Conservation (phyloP, 2,113 vertebrate genomes). For the Corythornis vintsioides region DNA sequence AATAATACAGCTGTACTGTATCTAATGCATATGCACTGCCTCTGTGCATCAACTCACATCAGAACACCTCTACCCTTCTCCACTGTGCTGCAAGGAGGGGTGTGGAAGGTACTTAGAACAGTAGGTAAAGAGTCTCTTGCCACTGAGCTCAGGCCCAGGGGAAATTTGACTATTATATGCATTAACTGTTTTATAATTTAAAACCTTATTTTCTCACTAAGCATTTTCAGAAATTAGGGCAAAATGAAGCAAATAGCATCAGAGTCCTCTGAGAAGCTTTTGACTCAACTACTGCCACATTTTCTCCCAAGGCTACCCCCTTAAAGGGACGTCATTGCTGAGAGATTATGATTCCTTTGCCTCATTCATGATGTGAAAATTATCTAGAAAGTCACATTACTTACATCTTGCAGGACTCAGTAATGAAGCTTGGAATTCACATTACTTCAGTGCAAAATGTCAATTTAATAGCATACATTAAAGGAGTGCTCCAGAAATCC, state of each 20-base stretch:
- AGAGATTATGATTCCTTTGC: neutral
- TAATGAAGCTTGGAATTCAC: neutral
- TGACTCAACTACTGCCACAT: neutral
- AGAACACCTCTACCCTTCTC: neutral
- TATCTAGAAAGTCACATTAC: neutral
- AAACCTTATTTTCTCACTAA: conserved; percentile 2
- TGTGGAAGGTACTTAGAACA: neutral
- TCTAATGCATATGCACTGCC: neutral
- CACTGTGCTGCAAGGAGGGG: neutral
- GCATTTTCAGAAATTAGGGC: neutral
- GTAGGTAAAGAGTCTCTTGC: neutral
- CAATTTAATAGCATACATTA: neutral
- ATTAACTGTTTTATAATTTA: neutral
- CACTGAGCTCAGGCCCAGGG: neutral
- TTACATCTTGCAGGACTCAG: neutral
- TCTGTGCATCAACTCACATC: neutral
- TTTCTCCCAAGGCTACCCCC: neutral
- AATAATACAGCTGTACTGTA: neutral
- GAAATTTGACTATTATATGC: neutral
- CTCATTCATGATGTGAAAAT: neutral
- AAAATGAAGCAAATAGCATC: neutral
- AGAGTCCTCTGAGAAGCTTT: neutral
- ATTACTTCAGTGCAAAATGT: neutral
- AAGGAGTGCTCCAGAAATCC: neutral
- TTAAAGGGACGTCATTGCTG: neutral